Base-by-base conservation (phyloP, 2,113 vertebrate genomes). In the Agelaius phoeniceus region DNA sequence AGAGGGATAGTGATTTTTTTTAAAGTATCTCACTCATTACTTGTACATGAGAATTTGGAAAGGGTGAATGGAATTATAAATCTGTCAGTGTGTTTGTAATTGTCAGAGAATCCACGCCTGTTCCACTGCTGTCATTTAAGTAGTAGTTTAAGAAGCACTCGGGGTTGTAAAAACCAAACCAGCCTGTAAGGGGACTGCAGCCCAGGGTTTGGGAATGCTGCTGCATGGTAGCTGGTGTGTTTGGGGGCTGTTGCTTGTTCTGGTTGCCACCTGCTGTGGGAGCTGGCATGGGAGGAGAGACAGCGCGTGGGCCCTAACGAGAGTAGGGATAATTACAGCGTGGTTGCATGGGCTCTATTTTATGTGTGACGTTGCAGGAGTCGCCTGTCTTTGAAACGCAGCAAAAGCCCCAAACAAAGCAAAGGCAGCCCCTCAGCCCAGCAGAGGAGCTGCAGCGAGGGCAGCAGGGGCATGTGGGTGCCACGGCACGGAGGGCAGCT, bases 221-320 rank as follows among this genome's bases (percentile, higher is more conserved):
- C 3, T 31, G 37, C 33, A 62, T 4, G 20, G 52, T 16, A 8
- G 63, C 46, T 74, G 59, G 2, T 59, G 48, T 49, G 33, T 48
- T 10, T 15, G 35, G 80, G 54, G 59, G 63, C 58, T 10, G 3
- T 7, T 48, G 63, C 57, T 66, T 1, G 2, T 28, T 12, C 35
- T 12, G n/a, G 19, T 28, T 66, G 41, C 43, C 11, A 3, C 11
- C 59, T 43, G 66, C 13, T 9, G 51, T 31, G 21, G 23, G 65
- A 41, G 43, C 59, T n/a, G 43, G 41, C 61, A 4, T 1, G 11
- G 79, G 35, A 73, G 49, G 41, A 35, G 10, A 9, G 55, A 6
- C 52, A 11, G 43, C 2, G 10, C 59, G 12, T 2, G 7, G 35
- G 81, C 16, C 1, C 14, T 31, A 31, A 33, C 0, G 7, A 17